Conservation (phyloP, 1,140 invertebrate species). For the Physella acuta region DNA sequence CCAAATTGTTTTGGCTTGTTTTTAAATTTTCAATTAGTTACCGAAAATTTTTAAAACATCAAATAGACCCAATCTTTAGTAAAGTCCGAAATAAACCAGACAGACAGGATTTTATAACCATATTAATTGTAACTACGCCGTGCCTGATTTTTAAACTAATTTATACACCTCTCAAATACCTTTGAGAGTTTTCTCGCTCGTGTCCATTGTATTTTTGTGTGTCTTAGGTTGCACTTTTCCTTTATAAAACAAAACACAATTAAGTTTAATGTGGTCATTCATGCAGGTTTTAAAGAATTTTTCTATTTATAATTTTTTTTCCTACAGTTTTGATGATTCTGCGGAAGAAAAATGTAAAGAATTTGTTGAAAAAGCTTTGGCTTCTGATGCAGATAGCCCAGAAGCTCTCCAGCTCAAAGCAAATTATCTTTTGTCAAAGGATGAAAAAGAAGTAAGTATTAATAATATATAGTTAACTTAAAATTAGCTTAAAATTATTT, state of each 20-base stretch:
- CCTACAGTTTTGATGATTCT: constrained; percentile 56
- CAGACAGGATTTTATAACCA: too few relatives aligned
- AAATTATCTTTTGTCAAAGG: constrained; percentile 55
- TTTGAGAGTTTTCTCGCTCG: too few relatives aligned
- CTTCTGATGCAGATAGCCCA: constrained; percentile 53
- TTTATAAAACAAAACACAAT: neutral
- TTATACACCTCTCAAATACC: too few relatives aligned
- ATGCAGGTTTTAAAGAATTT: constrained; percentile 1
- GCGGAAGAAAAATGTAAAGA: constrained; percentile 57
- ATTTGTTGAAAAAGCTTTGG: constrained; percentile 54
- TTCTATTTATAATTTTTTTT: constrained; percentile 12
- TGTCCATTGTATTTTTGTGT: too few relatives aligned
- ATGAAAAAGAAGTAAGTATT: constrained; percentile 50
- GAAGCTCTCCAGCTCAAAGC: constrained; percentile 59
- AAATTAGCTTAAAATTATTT: neutral
- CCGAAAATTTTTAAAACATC: too few relatives aligned
- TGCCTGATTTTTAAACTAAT: too few relatives aligned
- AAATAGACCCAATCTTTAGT: too few relatives aligned
- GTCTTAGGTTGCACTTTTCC: neutral
- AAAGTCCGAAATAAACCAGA: too few relatives aligned
- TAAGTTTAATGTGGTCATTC: neutral
- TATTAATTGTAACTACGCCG: too few relatives aligned
- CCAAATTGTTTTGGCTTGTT: too few relatives aligned
- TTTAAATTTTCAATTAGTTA: too few relatives aligned
- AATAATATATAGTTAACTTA: neutral